Conservation (phyloP, 2,113 vertebrate genomes). For the Poeciliopsis turrubarensis region DNA sequence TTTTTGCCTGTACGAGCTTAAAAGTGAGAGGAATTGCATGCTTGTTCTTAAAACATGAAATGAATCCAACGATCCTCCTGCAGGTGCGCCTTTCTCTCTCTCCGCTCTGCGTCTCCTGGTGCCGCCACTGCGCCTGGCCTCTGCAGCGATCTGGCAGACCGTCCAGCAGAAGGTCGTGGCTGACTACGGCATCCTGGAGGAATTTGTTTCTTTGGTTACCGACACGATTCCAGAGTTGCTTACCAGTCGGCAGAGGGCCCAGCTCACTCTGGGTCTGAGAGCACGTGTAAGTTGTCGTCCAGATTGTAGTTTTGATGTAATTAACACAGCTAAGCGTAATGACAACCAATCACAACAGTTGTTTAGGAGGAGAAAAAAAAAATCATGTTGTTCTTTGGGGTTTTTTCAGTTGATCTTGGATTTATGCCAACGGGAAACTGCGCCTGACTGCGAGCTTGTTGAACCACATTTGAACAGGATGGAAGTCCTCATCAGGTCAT, state of each 20-base stretch:
- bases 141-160: constrained; percentile 75
- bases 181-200: constrained; percentile 76
- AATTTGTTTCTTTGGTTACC: constrained; percentile 75
- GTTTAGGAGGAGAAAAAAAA: not conserved
- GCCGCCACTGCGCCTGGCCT: constrained; percentile 62
- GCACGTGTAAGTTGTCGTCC: constrained; percentile 69
- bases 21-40: not conserved
- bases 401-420: constrained; percentile 60
- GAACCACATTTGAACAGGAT: constrained; percentile 65
- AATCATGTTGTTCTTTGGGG: not conserved
- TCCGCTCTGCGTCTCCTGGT: constrained; percentile 57
- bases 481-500: constrained; percentile 33
- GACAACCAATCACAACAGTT: not conserved
- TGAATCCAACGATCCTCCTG: not conserved
- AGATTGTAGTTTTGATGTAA: not conserved
- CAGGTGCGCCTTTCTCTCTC: constrained; percentile 24
- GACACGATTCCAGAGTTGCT: constrained; percentile 75
- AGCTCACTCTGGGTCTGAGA: constrained; percentile 78
- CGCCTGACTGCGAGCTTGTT: constrained; percentile 31
- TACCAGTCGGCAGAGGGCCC: constrained; percentile 64
- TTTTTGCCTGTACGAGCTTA: not conserved
- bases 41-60: not conserved
- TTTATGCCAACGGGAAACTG: constrained; percentile 46
- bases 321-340: not conserved
- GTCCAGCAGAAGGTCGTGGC: constrained; percentile 58